These are phyloP conservation scores for Petrolisthes manimaculis DNA, from an alignment of 2,888 invertebrate genomes.

Conservation along the genomic window DNA sequence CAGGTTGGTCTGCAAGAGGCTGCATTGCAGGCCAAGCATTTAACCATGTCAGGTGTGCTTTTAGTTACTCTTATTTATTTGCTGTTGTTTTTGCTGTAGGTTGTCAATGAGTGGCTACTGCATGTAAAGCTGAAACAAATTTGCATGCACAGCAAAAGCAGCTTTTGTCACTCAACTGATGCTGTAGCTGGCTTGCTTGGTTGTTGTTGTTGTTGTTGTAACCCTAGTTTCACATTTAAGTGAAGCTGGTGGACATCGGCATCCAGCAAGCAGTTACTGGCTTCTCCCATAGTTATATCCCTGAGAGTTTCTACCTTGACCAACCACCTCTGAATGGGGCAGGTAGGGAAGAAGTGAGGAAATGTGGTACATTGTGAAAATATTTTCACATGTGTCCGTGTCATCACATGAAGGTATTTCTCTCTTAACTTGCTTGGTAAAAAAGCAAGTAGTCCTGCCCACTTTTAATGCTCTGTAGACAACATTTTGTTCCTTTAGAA, in stretches of 20 bases:
- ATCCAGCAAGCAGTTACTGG: slow-evolving; percentile 10
- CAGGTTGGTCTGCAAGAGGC: slow-evolving; percentile 23
- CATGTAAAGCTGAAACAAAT: slow-evolving; percentile 40
- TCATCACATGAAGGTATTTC: background rate
- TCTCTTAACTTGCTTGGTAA: background rate
- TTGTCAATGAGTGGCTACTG: slow-evolving; percentile 51
- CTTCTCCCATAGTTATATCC: background rate
- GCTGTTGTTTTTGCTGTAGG: slow-evolving; percentile 50
- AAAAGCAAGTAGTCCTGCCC: slow-evolving; percentile 51
- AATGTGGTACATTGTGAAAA: background rate
- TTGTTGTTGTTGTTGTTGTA: slow-evolving; percentile 28
- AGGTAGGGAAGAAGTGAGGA: background rate
- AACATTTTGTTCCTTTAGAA: slow-evolving; percentile 53
- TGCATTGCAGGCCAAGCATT: slow-evolving; percentile 31
- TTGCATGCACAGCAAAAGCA: slow-evolving; percentile 50
- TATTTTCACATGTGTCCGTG: background rate
- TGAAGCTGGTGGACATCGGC: slow-evolving; percentile 2
- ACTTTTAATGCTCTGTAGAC: slow-evolving; percentile 54
- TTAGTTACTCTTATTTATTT: slow-evolving; percentile 24
- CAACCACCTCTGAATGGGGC: background rate
- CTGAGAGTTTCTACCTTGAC: background rate
- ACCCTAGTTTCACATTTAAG: background rate
- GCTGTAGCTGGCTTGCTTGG: slow-evolving; percentile 49
- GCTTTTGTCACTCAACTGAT: slow-evolving; percentile 45
- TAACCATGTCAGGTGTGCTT: slow-evolving; percentile 47